These are phyloP conservation scores for Hydrolagus affinis DNA, from an alignment of 2,113 vertebrate genomes.

Conservation along the genomic window DNA sequence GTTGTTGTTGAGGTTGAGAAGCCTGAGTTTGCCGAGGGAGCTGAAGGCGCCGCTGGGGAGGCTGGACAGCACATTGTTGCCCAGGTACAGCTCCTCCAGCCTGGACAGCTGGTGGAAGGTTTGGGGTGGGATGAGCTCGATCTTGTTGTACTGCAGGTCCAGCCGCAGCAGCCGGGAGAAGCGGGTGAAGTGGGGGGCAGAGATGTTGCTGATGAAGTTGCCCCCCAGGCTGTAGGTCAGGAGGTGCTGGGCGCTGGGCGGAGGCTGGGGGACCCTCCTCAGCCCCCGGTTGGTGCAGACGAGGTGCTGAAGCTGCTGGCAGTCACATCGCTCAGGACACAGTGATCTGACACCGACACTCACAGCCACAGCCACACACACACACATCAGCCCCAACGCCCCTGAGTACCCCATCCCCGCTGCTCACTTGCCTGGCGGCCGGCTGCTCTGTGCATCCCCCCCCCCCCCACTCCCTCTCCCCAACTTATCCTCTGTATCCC, in stretches of 20 bases:
- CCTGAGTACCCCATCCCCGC: conserved; percentile 54
- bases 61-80: conserved; percentile 73
- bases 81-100: conserved; percentile 84
- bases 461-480: conserved; percentile 21
- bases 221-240: conserved; percentile 82
- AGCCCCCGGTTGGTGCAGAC: conserved; percentile 86
- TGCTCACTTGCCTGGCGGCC: conserved; percentile 15
- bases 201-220: conserved; percentile 84
- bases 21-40: conserved; percentile 66
- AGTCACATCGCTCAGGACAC: conserved; percentile 85
- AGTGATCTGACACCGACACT: conserved; percentile 44
- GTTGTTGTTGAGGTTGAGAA: conserved; percentile 80
- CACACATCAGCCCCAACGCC: conserved; percentile 49
- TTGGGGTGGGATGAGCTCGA: conserved; percentile 70
- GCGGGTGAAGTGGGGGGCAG: conserved; percentile 69
- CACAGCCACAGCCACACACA: conserved; percentile 46
- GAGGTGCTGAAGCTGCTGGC: conserved; percentile 77
- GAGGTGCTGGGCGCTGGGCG: conserved; percentile 56
- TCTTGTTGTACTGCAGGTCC: conserved; percentile 86
- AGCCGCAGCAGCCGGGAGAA: conserved; percentile 69
- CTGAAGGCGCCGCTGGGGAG: conserved; percentile 67
- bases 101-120: conserved; percentile 73
- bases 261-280: conserved; percentile 63
- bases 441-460: conserved; percentile 37
- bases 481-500: conserved; percentile 39